Evolutionary conservation across 2,888 invertebrate species (phyloP).

Genomic region (Amphipoea lucens): DNA sequence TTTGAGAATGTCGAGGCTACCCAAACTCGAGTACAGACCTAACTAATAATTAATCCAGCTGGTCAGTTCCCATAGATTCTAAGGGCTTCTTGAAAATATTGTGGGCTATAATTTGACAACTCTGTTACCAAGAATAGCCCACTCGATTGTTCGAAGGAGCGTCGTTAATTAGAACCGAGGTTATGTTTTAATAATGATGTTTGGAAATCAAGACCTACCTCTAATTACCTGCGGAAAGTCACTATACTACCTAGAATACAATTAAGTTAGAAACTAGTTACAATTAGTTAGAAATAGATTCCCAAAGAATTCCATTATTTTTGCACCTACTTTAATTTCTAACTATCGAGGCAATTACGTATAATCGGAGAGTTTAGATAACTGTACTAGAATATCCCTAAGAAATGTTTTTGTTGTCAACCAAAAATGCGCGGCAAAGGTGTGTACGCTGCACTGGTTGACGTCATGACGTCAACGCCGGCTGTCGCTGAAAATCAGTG

Average conservation of each 20-base stretch:
- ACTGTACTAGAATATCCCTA: too few species aligned
- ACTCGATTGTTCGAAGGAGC: not conserved
- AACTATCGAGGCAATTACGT: not conserved
- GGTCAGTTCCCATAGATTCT: constrained; percentile 5
- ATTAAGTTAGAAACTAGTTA: too few species aligned
- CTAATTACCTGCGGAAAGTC: too few species aligned
- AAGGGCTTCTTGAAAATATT: constrained; percentile 9
- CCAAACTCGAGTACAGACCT: too few species aligned
- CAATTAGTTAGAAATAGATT: too few species aligned
- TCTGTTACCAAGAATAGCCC: not conserved
- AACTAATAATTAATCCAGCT: not conserved
- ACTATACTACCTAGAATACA: too few species aligned
- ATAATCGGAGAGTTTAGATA: not conserved
- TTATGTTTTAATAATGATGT: constrained; percentile 11
- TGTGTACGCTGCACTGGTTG: too few species aligned
- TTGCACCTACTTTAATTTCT: not conserved
- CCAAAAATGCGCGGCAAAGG: too few species aligned
- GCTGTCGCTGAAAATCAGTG: too few species aligned
- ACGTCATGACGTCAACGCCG: too few species aligned
- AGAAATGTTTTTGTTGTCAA: too few species aligned
- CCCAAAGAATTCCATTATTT: not conserved
- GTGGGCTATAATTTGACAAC: not conserved
- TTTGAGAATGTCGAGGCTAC: not conserved
- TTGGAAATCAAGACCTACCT: not conserved
- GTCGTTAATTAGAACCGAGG: not conserved